Evolutionary conservation across 2,888 invertebrate species (phyloP), one percentile per base, ranked within the genome.

Genomic region (Neoscelio sp.): DNA sequence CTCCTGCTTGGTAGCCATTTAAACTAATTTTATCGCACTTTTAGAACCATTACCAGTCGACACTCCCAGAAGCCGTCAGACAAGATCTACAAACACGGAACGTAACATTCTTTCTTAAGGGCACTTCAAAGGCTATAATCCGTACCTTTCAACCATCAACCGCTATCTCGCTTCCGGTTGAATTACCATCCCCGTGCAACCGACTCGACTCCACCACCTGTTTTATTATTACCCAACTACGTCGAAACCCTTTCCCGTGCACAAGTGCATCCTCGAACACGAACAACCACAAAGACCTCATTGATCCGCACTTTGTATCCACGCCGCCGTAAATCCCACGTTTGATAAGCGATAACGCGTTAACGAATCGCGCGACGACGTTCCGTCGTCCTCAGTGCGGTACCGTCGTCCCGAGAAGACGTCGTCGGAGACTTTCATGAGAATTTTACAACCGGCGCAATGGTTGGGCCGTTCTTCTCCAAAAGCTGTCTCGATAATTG

Each of bases 221-320:
- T 56, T 46, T 68, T 46, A 56, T 68, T 70, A 58, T 28, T 65
- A 50, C 15, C 20, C 56, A 7, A n/a, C 12, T n/a, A n/a, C n/a
- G n/a, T n/a, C 26, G 38, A 28, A 13, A 10, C 64, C 50, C 38
- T 38, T 38, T 17, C 35, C 8, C 17, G n/a, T n/a, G n/a, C n/a
- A n/a, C n/a, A n/a, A n/a, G n/a, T n/a, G n/a, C n/a, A n/a, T n/a
- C n/a, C n/a, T n/a, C n/a, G n/a, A n/a, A n/a, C n/a, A n/a, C n/a
- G n/a, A n/a, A n/a, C n/a, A n/a, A n/a, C n/a, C n/a, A n/a, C n/a
- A n/a, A n/a, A n/a, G n/a, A n/a, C n/a, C n/a, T n/a, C 33, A 64
- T 38, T 13, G 48, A 23, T 33, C 17, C 48, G 17, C 38, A 7
- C 54, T 54, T 38, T 35, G 13, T 23, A 38, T 10, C 3, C 54